Evolutionary conservation across 2,888 invertebrate species (phyloP).

Genomic region (Stenodema calcarata): DNA sequence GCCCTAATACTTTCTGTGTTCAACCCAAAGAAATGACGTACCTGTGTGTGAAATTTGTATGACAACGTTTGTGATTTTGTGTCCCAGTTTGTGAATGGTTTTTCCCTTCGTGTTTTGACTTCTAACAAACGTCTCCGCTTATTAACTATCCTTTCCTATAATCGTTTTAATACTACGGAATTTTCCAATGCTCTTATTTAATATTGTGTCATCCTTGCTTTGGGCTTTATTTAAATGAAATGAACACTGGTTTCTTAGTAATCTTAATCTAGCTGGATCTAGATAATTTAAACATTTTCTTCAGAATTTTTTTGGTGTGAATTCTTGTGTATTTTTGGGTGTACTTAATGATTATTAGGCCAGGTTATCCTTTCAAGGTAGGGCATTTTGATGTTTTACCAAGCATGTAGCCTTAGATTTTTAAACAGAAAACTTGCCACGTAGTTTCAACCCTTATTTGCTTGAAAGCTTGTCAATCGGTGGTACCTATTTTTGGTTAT

Average conservation of each 20-base stretch:
- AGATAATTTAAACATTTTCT: not conserved
- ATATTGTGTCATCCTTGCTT: slow-evolving; percentile 12
- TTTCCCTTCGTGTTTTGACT: not conserved
- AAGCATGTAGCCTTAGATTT: not conserved
- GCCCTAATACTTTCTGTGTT: slow-evolving; percentile 21
- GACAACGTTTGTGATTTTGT: slow-evolving; percentile 1
- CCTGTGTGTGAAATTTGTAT: slow-evolving; percentile 5
- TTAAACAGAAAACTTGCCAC: not conserved
- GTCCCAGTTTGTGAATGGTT: slow-evolving; percentile 6
- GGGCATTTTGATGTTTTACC: not conserved
- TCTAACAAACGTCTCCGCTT: not conserved
- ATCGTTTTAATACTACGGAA: not conserved
- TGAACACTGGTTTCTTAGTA: not conserved
- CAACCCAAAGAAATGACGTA: not conserved
- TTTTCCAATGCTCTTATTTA: slow-evolving; percentile 42
- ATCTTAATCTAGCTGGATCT: not conserved
- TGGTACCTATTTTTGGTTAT: not conserved
- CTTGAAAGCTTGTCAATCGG: not conserved
- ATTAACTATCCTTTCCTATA: not conserved
- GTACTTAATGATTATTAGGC: not conserved
- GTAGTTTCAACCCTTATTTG: not conserved
- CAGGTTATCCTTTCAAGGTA: not conserved
- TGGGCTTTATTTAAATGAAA: slow-evolving; percentile 12
- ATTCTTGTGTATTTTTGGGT: not conserved
- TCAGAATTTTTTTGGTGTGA: not conserved